These are phyloP conservation scores for Creontiades dilutus DNA, from an alignment of 2,888 invertebrate genomes.

Conservation along the genomic window DNA sequence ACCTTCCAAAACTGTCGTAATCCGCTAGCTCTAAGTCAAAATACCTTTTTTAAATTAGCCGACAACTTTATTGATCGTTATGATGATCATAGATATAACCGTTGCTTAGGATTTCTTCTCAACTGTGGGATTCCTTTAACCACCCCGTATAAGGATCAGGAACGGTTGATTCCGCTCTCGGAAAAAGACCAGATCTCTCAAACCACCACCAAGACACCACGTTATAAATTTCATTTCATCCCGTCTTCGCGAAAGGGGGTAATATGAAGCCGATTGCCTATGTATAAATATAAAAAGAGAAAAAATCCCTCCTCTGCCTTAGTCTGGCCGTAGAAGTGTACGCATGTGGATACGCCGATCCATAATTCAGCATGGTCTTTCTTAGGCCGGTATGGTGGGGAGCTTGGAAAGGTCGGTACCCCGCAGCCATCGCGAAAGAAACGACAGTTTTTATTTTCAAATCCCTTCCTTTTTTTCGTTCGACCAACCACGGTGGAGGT, in stretches of 20 bases:
- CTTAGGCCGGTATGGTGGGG: slow-evolving; percentile 31
- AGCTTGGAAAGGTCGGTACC: neutral
- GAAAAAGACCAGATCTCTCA: slow-evolving; percentile 26
- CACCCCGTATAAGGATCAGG: neutral
- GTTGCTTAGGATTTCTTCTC: neutral
- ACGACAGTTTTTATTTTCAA: slow-evolving; percentile 58
- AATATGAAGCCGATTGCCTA: slow-evolving; percentile 11
- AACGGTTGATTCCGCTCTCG: neutral
- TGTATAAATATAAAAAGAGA: slow-evolving; percentile 25
- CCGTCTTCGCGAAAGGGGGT: neutral
- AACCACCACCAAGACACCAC: slow-evolving; percentile 1
- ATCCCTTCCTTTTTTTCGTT: slow-evolving; percentile 46
- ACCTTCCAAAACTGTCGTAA: too few relatives aligned
- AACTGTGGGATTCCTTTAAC: neutral
- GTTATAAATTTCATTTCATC: slow-evolving; percentile 36
- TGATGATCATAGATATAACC: too few relatives aligned
- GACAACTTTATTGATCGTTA: too few relatives aligned
- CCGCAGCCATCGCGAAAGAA: slow-evolving; percentile 47
- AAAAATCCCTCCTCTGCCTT: neutral
- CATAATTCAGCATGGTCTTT: slow-evolving; percentile 58
- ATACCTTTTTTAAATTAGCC: too few relatives aligned
- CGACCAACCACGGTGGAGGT: slow-evolving; percentile 44
- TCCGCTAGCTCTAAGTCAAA: too few relatives aligned
- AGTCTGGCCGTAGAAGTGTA: neutral
- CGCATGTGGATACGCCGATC: slow-evolving; percentile 37